phyloP scores from a whole-genome alignment of 2,113 vertebrate species.

The Hippocampus guttulatus region DNA sequence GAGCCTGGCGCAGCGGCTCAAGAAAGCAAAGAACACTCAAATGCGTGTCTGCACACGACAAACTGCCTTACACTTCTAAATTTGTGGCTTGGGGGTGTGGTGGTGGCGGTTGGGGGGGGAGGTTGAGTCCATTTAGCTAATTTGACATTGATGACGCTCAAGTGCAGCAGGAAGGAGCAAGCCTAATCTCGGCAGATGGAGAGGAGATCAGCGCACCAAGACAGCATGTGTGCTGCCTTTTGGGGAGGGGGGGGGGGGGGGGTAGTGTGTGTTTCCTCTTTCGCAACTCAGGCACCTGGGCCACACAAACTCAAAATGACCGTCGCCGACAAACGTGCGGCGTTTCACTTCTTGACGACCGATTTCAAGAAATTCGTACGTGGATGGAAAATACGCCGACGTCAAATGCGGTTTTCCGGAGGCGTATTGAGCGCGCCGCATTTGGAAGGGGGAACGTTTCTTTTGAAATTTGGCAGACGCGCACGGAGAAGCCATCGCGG shows the following conservation, averaged over 20 bases:
- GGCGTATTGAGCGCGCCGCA: background rate
- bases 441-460: background rate
- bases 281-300: conserved; percentile 21
- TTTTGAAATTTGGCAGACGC: background rate
- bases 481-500: conserved; percentile 28
- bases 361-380: no score
- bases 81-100: no score
- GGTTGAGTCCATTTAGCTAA: background rate
- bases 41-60: no score
- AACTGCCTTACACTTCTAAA: no score
- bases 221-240: conserved; percentile 34
- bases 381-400: no score
- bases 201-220: conserved; percentile 67
- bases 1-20: no score
- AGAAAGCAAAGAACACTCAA: no score
- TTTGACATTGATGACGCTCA: background rate
- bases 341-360: no score
- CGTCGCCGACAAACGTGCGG: background rate
- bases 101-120: background rate
- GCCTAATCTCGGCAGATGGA: conserved; percentile 66
- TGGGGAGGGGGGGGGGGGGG: background rate
- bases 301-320: background rate
- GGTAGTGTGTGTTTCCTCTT: conserved; percentile 50
- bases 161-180: conserved; percentile 46
- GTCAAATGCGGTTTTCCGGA: no score